Conservation (phyloP, 2,888 invertebrate species). For the Gisinianus flammeolus region DNA sequence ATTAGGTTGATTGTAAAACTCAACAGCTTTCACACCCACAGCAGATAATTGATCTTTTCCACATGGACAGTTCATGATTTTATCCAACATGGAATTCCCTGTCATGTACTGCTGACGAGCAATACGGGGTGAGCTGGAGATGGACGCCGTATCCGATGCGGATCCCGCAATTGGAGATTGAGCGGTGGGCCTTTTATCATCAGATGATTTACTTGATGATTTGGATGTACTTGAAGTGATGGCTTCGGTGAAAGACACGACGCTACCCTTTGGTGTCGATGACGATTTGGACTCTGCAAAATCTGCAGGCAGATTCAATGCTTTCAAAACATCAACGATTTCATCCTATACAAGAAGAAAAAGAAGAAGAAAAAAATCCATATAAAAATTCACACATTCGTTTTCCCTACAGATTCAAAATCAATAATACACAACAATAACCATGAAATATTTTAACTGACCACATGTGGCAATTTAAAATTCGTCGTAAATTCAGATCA, state of each 20-base stretch:
- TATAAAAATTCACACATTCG: too few relatives aligned
- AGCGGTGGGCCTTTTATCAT: conserved; percentile 43
- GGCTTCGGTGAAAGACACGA: conserved; percentile 34
- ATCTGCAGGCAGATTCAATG: conserved; percentile 58
- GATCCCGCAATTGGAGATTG: conserved; percentile 52
- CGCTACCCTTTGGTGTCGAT: conserved; percentile 13
- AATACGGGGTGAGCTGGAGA: conserved; percentile 54
- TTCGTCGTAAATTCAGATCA: too few relatives aligned
- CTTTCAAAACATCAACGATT: conserved; percentile 58
- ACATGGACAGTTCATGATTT: conserved; percentile 59
- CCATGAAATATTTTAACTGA: neutral
- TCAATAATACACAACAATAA: neutral
- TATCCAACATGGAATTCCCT: conserved; percentile 59
- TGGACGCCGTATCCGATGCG: conserved; percentile 48
- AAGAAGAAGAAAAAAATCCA: neutral
- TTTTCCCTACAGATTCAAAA: too few relatives aligned
- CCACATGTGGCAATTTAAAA: neutral
- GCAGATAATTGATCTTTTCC: conserved; percentile 58
- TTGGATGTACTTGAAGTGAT: conserved; percentile 19
- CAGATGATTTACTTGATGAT: neutral
- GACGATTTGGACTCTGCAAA: conserved; percentile 51
- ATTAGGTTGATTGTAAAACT: conserved; percentile 57
- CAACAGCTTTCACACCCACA: conserved; percentile 58
- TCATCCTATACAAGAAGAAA: conserved; percentile 50
- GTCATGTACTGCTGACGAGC: conserved; percentile 59